These are phyloP conservation scores for Zeuzera pyrina DNA, from an alignment of 2,888 invertebrate species.

Conservation along the genomic window DNA sequence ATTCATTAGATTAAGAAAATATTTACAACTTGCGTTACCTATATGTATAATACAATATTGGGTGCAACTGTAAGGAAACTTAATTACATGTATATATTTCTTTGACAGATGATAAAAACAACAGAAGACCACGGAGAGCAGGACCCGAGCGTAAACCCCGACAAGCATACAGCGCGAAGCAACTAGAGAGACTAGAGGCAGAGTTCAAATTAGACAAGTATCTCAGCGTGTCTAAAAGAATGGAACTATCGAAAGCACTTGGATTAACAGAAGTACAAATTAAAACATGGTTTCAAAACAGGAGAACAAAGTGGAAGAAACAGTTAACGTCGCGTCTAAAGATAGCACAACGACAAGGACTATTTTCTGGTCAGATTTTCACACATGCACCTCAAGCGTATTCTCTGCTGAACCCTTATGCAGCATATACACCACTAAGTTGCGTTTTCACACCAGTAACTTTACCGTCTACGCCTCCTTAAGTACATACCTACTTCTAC, in stretches of 20 bases:
- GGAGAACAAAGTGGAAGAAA: constrained; percentile 98
- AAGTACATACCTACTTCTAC: too few relatives aligned
- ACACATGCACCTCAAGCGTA: constrained; percentile 75
- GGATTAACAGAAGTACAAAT: constrained; percentile 95
- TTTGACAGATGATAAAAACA: constrained; percentile 81
- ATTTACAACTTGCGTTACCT: too few relatives aligned
- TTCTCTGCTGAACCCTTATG: constrained; percentile 76
- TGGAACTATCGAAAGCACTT: constrained; percentile 92
- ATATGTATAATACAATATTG: too few relatives aligned
- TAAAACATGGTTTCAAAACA: constrained; percentile 97
- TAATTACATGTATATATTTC: neutral
- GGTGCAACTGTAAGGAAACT: too few relatives aligned
- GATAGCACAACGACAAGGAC: constrained; percentile 89
- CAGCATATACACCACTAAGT: constrained; percentile 73
- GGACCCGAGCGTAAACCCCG: constrained; percentile 95
- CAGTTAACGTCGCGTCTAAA: constrained; percentile 92
- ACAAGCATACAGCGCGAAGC: constrained; percentile 96
- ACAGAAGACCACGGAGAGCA: constrained; percentile 86
- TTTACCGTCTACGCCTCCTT: constrained; percentile 53
- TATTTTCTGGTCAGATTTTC: constrained; percentile 81
- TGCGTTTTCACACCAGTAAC: constrained; percentile 74
- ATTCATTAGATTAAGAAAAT: too few relatives aligned
- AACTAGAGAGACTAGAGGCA: constrained; percentile 90
- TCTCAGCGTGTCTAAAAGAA: constrained; percentile 93
- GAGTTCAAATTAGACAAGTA: constrained; percentile 98